Base-by-base conservation (phyloP, 92 coral and sea anemone species). In the Porites evermanni region DNA sequence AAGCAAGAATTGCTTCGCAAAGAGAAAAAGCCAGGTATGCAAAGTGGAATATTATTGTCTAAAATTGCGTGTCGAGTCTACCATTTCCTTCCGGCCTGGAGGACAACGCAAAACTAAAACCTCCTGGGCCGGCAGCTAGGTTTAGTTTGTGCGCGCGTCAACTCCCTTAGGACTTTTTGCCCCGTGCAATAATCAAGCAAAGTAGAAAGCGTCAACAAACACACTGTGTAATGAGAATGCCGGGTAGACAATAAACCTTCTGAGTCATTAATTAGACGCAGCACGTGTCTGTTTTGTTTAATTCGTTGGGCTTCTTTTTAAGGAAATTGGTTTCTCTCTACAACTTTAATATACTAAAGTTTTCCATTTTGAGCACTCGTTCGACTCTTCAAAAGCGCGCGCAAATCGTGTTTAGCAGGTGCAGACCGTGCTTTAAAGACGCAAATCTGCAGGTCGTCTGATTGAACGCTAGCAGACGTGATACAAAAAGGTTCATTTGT, bases 261-360 rank as follows among this genome's bases (percentile, higher is more conserved):
- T 6, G 72, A 65, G 38, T 72, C 13, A 21, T 38, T 79, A 79
- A 79, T 79, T 79, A 79, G 64, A n/a, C 47, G 17, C 72, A 20
- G 83, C 72, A 64, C 72, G 83, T 79, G 83, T 79, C 72, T 50
- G 1, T 64, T 44, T 64, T 78, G 82, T 78, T 9, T 64, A 14
- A 11, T 9, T n/a, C 29, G 20, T 78, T 75, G 26, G 4, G 8
- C 14, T 26, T 17, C 29, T 29, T 16, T 59, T 52, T 47, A 12
- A 21, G 72, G 29, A 24, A 66, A 79, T 79, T 79, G 83, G 1
- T 47, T 79, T 79, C 65, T 64, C 59, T 47, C 50, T 70, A 47
- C 65, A 44, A n/a, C 47, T 38, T 65, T 29, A n/a, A 53, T 44
- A 2, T 24, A 18, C 13, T 17, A 23, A 74, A 0, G 2, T 74